These are phyloP conservation scores for Tachina grossa DNA, from an alignment of 2,888 invertebrate genomes.

Conservation along the genomic window DNA sequence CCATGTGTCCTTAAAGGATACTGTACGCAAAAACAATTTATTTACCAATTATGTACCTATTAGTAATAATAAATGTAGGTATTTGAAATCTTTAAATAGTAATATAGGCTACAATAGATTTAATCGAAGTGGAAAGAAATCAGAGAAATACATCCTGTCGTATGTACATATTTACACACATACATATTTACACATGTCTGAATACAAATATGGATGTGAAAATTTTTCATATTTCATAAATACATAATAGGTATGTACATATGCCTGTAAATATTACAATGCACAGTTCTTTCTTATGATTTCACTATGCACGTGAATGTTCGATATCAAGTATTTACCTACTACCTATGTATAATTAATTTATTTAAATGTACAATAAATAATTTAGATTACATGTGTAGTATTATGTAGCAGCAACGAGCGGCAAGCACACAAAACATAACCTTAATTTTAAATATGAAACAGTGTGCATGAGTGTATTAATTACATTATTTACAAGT, in stretches of 20 bases:
- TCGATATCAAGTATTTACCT: not conserved
- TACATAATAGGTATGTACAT: not conserved
- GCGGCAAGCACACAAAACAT: slow-evolving; percentile 58
- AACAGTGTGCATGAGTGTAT: slow-evolving; percentile 8
- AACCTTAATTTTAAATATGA: slow-evolving; percentile 63
- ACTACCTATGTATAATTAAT: slow-evolving; percentile 60
- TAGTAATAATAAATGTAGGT: no score
- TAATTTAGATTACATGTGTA: slow-evolving; percentile 68
- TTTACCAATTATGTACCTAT: no score
- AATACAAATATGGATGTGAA: not conserved
- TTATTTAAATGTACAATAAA: slow-evolving; percentile 40
- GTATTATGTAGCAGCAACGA: slow-evolving; percentile 48
- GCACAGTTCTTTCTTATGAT: not conserved
- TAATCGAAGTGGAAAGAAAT: no score
- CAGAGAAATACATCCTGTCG: no score
- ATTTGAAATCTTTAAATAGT: no score
- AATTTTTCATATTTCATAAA: not conserved
- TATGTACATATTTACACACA: not conserved
- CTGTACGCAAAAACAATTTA: no score
- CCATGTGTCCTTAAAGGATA: no score
- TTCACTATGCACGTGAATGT: slow-evolving; percentile 62
- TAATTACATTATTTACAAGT: slow-evolving; percentile 68
- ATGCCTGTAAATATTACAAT: not conserved
- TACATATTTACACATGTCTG: not conserved
- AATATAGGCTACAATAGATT: no score